Conservation (phyloP, 2,888 invertebrate species). For the Chrysodeixis includens region DNA sequence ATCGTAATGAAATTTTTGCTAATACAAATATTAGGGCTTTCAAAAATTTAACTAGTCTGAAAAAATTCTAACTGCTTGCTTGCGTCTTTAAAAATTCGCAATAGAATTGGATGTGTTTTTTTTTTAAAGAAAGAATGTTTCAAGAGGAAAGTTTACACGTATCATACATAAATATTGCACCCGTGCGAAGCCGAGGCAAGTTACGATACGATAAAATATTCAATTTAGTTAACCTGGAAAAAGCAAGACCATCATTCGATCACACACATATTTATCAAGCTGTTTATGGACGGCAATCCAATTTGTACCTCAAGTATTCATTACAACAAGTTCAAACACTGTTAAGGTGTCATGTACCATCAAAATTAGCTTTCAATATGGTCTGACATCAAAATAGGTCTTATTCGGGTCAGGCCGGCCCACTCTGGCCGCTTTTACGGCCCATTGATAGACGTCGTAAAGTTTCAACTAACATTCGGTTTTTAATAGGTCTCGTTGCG, state of each 20-base stretch:
- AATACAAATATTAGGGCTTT: no score
- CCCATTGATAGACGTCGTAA: slow-evolving; percentile 60
- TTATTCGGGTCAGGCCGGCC: slow-evolving; percentile 43
- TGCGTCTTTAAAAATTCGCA: no score
- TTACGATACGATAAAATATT: no score
- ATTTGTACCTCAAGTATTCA: not conserved
- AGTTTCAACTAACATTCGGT: slow-evolving; percentile 55
- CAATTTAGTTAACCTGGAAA: no score
- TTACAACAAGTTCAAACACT: slow-evolving; percentile 17
- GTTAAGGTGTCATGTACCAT: slow-evolving; percentile 23
- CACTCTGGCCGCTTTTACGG: slow-evolving; percentile 51
- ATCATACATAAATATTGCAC: no score
- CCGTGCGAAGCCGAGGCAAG: no score
- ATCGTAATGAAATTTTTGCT: no score
- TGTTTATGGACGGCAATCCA: not conserved
- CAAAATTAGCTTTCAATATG: slow-evolving; percentile 41
- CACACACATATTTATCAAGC: not conserved
- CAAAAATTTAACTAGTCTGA: no score
- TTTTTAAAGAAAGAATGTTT: no score
- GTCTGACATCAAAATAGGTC: slow-evolving; percentile 50
- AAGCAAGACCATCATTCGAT: no score
- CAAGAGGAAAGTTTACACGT: no score
- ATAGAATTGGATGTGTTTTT: no score
- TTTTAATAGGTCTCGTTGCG: slow-evolving; percentile 51
- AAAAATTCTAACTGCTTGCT: not conserved